Base-by-base conservation (phyloP, 2,113 vertebrate species). In the Thunnus thynnus region DNA sequence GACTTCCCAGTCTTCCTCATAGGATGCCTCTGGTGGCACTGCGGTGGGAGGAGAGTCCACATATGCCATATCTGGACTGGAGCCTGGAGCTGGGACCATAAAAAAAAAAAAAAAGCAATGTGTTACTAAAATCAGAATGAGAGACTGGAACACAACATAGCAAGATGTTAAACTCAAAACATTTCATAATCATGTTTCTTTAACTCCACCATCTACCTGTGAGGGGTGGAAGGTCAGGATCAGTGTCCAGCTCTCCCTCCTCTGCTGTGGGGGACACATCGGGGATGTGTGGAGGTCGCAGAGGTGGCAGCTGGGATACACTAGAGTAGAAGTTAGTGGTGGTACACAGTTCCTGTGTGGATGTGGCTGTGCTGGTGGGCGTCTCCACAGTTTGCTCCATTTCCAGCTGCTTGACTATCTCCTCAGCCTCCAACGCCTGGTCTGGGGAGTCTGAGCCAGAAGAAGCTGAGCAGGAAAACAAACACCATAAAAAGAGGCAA, bases 1-100 rank as follows among this genome's bases (percentile, higher is more conserved):
- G 58, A 99, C 98, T 89, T 99, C 98, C 98, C 98, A 99, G 93
- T 99, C 98, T 91, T 99, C 98, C 85, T 99, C 98, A 83, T 99
- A 99, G 60, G 98, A 96, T 52, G 96, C 96, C 84, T 99, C 98
- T 56, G 97, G 95, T 7, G 97, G 97, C 56, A 97, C 96, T 60
- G 97, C 94, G 8, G 93, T 79, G 1, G 90, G 88, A 60, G 91
- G 91, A 54, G 85, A 86, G 18, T 95, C 94, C 69, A 97, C 97
- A 86, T 99, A 99, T 50, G 95, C 94, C 92, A 96, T 96, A 75
- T 97, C 96, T 82, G 96, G 97, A 83, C 84, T 88, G 88, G 96
- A 95, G 80, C 97, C 97, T 90, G 97, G 97, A 86, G 96, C 98
- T 98, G 60, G 3, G 13, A 82, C 0, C 13, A 55, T 16, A 89